phyloP scores from a whole-genome alignment of 2,888 invertebrate genomes.

The Selenia dentaria region DNA sequence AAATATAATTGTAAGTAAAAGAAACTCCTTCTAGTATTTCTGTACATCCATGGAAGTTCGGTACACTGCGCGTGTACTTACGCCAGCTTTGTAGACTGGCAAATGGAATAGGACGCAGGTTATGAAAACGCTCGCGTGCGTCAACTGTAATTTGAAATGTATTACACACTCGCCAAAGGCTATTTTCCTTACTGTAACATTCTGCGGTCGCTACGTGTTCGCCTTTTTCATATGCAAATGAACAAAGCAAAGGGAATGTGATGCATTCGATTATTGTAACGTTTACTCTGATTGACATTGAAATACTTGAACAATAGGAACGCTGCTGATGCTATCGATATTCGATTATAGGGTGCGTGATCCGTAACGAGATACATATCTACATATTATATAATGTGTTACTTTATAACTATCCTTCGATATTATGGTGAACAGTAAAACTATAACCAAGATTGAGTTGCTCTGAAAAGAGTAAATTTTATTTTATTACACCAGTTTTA shows the following conservation, averaged over 20 bases:
- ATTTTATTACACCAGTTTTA: no score
- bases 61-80: conserved; percentile 35
- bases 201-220: conserved; percentile 17
- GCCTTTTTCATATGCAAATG: conserved; percentile 25
- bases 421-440: no score
- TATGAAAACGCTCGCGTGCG: conserved; percentile 48
- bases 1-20: no score
- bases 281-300: no score
- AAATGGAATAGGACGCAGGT: conserved; percentile 52
- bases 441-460: no score
- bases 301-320: conserved; percentile 6
- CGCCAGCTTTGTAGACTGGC: conserved; percentile 47
- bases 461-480: no score
- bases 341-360: no score
- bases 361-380: no score
- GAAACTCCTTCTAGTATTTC: conserved; percentile 31
- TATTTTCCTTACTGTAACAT: conserved; percentile 15
- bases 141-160: conserved; percentile 53
- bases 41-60: conserved; percentile 23
- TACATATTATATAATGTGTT: no score
- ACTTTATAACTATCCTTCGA: no score
- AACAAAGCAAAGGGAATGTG: conserved; percentile 2
- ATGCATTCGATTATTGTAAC: conserved; percentile 5
- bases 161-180: conserved; percentile 34
- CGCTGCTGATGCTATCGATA: conserved; percentile 8